A percentile compares a stretch with the other conserved stretches of the same genome.
phyloP scores from a whole-genome alignment of 2,888 invertebrate species.

The Drosophila siamana region DNA sequence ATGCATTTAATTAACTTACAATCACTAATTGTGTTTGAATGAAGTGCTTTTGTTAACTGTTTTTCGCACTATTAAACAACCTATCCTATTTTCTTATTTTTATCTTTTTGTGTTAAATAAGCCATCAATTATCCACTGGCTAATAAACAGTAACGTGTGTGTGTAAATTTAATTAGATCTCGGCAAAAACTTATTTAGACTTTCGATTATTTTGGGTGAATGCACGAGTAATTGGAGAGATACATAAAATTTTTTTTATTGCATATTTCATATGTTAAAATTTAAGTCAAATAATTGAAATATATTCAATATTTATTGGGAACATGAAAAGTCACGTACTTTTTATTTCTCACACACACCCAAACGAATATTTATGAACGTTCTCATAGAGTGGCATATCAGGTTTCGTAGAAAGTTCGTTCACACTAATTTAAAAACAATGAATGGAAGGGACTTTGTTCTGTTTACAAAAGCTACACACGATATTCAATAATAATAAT shows the following conservation, averaged over 20 bases:
- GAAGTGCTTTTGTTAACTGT: slow-evolving; percentile 16
- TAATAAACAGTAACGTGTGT: slow-evolving; percentile 8
- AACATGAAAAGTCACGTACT: slow-evolving; percentile 38
- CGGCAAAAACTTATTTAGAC: slow-evolving; percentile 10
- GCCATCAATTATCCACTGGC: slow-evolving; percentile 15
- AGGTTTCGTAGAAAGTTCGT: slow-evolving; percentile 54
- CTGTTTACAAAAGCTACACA: slow-evolving; percentile 22
- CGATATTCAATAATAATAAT: slow-evolving; percentile 8
- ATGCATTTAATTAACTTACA: slow-evolving; percentile 18
- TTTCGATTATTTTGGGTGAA: slow-evolving; percentile 31
- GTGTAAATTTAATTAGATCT: slow-evolving; percentile 28
- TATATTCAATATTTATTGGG: slow-evolving; percentile 21
- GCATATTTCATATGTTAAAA: slow-evolving; percentile 7
- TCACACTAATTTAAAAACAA: slow-evolving; percentile 36
- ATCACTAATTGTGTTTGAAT: slow-evolving; percentile 18
- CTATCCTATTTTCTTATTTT: slow-evolving; percentile 11
- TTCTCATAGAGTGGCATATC: slow-evolving; percentile 43
- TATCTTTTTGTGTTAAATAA: slow-evolving; percentile 15
- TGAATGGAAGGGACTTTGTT: slow-evolving; percentile 42
- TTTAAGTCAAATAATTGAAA: slow-evolving; percentile 21
- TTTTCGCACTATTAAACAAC: slow-evolving; percentile 17
- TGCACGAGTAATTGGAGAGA: slow-evolving; percentile 7
- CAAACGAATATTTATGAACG: background rate
- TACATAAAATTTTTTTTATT: background rate
- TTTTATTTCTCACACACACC: slow-evolving; percentile 7